Conservation (phyloP, 2,888 invertebrate genomes). For the Liopterus haemorrhoidalis region DNA sequence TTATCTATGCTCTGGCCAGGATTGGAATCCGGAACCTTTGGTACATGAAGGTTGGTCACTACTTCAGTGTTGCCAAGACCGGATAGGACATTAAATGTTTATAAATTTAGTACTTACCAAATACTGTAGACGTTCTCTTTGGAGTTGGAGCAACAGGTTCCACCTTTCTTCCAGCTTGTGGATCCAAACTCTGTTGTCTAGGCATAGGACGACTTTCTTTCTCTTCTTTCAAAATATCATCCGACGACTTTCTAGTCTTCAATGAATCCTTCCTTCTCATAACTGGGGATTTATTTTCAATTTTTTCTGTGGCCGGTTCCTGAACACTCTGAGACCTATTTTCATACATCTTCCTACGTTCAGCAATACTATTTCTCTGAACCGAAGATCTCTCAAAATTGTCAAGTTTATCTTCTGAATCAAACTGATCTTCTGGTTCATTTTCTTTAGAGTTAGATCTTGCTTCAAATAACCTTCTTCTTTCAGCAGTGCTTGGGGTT, state of each 20-base stretch:
- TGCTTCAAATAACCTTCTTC: constrained; percentile 66
- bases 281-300: constrained; percentile 62
- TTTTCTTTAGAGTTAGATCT: constrained; percentile 43
- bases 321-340: constrained; percentile 63
- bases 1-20: no score
- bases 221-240: constrained; percentile 41
- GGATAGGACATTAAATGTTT: no score
- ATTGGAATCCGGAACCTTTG: no score
- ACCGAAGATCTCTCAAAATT: constrained; percentile 55
- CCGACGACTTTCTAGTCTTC: constrained; percentile 58
- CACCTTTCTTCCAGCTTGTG: constrained; percentile 42
- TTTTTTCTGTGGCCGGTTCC: constrained; percentile 54
- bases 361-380: constrained; percentile 69
- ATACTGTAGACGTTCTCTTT: constrained; percentile 79
- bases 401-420: constrained; percentile 49
- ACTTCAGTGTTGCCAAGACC: no score
- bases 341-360: constrained; percentile 70
- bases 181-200: constrained; percentile 50
- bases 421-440: constrained; percentile 43
- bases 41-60: no score
- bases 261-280: constrained; percentile 67
- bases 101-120: constrained; percentile 55
- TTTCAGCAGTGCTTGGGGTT: constrained; percentile 72
- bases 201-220: constrained; percentile 46
- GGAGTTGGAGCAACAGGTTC: constrained; percentile 57